Conservation (phyloP, 2,113 vertebrate species). For the Hippocampus abdominalis region DNA sequence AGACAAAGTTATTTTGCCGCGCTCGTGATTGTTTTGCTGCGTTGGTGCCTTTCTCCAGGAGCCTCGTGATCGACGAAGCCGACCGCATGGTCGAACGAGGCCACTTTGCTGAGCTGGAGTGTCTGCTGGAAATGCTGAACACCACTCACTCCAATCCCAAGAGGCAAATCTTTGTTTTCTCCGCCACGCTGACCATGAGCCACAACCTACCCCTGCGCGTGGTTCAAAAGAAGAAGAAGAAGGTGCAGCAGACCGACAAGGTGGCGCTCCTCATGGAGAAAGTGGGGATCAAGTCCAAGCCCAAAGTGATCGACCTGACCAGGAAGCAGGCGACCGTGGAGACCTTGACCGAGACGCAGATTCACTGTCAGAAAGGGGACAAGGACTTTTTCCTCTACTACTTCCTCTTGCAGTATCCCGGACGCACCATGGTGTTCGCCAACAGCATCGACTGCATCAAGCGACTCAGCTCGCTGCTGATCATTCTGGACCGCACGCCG, state of each 20-base stretch:
- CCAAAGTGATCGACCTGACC: conserved; percentile 93
- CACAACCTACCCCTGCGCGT: conserved; percentile 81
- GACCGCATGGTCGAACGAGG: conserved; percentile 96
- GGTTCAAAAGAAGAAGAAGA: conserved; percentile 81
- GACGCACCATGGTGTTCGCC: conserved; percentile 94
- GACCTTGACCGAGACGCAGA: conserved; percentile 87
- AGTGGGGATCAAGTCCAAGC: conserved; percentile 86
- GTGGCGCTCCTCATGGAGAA: conserved; percentile 87
- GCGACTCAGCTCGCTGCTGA: conserved; percentile 85
- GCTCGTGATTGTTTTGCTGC: neutral
- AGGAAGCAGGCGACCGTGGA: conserved; percentile 91
- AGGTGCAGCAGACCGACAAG: conserved; percentile 79
- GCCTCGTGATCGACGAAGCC: conserved; percentile 94
- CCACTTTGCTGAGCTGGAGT: conserved; percentile 91
- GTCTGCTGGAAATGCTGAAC: conserved; percentile 86
- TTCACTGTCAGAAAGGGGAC: conserved; percentile 86
- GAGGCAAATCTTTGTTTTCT: conserved; percentile 93
- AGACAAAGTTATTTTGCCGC: neutral
- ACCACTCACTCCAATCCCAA: conserved; percentile 82
- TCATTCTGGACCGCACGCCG: conserved; percentile 81
- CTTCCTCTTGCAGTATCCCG: conserved; percentile 88
- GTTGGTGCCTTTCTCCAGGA: conserved; percentile 65
- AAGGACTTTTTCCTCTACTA: conserved; percentile 96
- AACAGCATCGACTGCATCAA: conserved; percentile 98
- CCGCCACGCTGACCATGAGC: conserved; percentile 89